Base-by-base conservation (phyloP, 2,888 invertebrate genomes). In the Scaptomyza flava region DNA sequence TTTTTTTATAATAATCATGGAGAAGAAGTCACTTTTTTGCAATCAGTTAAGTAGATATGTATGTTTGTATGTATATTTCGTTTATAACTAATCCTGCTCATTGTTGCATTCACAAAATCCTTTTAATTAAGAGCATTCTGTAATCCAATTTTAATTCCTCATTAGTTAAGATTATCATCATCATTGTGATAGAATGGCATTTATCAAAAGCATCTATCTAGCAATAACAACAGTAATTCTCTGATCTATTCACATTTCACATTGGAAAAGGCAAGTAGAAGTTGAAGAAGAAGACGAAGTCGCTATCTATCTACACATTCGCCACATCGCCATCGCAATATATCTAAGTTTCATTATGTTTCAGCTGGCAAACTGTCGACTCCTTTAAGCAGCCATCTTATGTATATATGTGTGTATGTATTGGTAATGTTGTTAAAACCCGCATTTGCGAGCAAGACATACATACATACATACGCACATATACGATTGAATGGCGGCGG, bases 91-190 rank as follows among this genome's bases (percentile, higher is more conserved):
- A 67, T 60, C 14, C 14, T 45, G 68, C 48, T 68, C 59, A 59
- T 74, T 70, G 73, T 74, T 74, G 54, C 64, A 72, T 76, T 76
- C 54, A 43, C 47, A 51, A 51, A 77, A 78, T 66, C 75, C 79
- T 72, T 77, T 77, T 77, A 77, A 77, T 77, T 78, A 76, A 41
- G 69, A 68, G 64, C 51, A 62, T 72, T 67, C 63, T 61, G 65
- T 72, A 81, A 81, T 79, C 74, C 79, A 66, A 70, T 81, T 79
- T 77, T 81, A 77, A 81, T 81, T 79, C 77, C 82, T 77, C 77
- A 81, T 81, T 81, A 81, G 82, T 81, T 67, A 66, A 72, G 82
- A 77, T 81, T 81, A 81, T 75, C 74, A 77, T 75, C 74, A 77
- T 79, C 77, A 66, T 68, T 77, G 72, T 67, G 72, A 75, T 63